Conservation (phyloP, 2,113 vertebrate species). For the Pheucticus melanocephalus region DNA sequence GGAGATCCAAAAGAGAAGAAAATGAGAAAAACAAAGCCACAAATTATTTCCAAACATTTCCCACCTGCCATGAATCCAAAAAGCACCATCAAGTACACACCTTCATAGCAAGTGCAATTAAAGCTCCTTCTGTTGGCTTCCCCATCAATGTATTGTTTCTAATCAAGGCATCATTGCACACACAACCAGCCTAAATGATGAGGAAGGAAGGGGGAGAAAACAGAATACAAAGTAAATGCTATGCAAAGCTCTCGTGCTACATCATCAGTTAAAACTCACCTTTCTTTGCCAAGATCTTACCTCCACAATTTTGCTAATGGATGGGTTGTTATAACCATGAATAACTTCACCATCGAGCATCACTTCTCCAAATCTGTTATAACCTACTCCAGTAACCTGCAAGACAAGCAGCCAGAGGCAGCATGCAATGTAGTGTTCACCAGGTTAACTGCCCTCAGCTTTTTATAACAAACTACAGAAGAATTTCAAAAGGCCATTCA, state of each 20-base stretch:
- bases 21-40: neutral
- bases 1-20: neutral
- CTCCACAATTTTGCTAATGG: conserved; percentile 90
- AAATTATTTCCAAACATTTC: neutral
- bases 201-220: neutral
- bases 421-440: neutral
- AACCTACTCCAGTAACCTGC: conserved; percentile 96
- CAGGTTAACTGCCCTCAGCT: neutral
- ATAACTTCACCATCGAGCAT: conserved; percentile 86
- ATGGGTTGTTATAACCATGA: conserved; percentile 89
- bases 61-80: neutral
- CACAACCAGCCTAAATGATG: conserved; percentile 83
- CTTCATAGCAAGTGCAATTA: conserved; percentile 96
- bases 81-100: conserved; percentile 64
- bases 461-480: neutral
- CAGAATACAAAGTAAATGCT: neutral
- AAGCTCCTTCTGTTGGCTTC: conserved; percentile 93
- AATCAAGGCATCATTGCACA: conserved; percentile 96
- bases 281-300: conserved; percentile 67
- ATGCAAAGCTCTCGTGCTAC: neutral
- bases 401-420: neutral
- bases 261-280: neutral
- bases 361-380: conserved; percentile 91
- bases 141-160: conserved; percentile 90
- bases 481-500: neutral